Percentiles rank a stretch among this genome's conserved stretches.
phyloP scores from a whole-genome alignment of 1,140 invertebrate species.

The Hycleus cichorii region DNA sequence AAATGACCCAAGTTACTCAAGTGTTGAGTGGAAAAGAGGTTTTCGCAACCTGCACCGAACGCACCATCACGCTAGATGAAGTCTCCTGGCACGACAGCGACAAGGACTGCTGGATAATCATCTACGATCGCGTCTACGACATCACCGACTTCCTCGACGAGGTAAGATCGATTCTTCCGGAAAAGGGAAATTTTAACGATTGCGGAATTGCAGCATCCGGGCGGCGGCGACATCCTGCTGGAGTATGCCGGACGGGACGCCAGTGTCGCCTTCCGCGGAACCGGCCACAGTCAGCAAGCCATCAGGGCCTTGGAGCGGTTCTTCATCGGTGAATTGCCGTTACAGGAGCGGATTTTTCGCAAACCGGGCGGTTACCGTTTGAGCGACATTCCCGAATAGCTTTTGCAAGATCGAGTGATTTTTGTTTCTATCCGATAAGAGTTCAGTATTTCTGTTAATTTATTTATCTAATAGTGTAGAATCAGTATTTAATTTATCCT shows the following conservation, averaged over 20 bases:
- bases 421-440: too few species aligned
- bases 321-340: slow-evolving; percentile 64
- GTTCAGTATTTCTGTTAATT: too few species aligned
- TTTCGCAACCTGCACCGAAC: neutral
- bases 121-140: slow-evolving; percentile 70
- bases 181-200: neutral
- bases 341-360: slow-evolving; percentile 62
- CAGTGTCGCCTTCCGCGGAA: slow-evolving; percentile 72
- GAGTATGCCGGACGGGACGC: slow-evolving; percentile 84
- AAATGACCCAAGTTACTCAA: too few species aligned
- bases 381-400: slow-evolving; percentile 29
- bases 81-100: slow-evolving; percentile 57
- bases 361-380: slow-evolving; percentile 42
- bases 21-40: too few species aligned
- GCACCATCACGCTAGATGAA: slow-evolving; percentile 52
- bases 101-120: slow-evolving; percentile 62
- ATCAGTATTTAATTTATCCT: too few species aligned
- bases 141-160: slow-evolving; percentile 62
- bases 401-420: too few species aligned
- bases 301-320: slow-evolving; percentile 54
- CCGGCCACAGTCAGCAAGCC: slow-evolving; percentile 64
- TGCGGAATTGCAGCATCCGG: slow-evolving; percentile 61
- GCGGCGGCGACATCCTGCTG: slow-evolving; percentile 73
- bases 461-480: too few species aligned
- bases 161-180: slow-evolving; percentile 38